These are phyloP conservation scores for Thumatha senex DNA, from an alignment of 2,888 invertebrate species.

Conservation along the genomic window DNA sequence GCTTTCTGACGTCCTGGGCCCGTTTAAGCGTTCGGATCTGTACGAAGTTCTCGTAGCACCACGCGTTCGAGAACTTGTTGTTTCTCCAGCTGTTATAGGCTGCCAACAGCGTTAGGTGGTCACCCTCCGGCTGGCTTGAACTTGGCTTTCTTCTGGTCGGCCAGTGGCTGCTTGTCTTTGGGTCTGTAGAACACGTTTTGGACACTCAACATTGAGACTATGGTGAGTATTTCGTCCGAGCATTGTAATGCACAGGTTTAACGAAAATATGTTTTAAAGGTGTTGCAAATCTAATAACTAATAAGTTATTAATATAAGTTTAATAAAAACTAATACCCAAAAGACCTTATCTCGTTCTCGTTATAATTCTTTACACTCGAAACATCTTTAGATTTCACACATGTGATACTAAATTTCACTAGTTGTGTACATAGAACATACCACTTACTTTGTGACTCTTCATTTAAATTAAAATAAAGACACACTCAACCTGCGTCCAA, in stretches of 20 bases:
- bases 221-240: conserved; percentile 98
- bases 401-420: too few relatives aligned
- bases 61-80: conserved; percentile 99
- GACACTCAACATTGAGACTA: conserved; percentile 99
- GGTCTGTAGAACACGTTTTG: conserved; percentile 98
- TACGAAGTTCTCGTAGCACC: conserved; percentile 99
- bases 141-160: conserved; percentile 99
- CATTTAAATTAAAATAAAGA: too few relatives aligned
- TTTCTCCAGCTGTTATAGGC: conserved; percentile 99
- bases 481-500: conserved; percentile 88
- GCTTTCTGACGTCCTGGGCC: conserved; percentile 99
- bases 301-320: too few relatives aligned
- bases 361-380: too few relatives aligned
- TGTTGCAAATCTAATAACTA: too few relatives aligned
- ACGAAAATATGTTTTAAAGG: conserved; percentile 99
- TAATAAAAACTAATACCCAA: too few relatives aligned
- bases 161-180: conserved; percentile 97
- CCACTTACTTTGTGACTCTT: too few relatives aligned
- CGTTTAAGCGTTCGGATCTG: conserved; percentile 98
- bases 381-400: too few relatives aligned
- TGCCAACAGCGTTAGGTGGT: conserved; percentile 97
- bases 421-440: too few relatives aligned
- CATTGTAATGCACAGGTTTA: conserved; percentile 99
- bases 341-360: too few relatives aligned
- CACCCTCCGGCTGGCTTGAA: conserved; percentile 99